Base-by-base conservation (phyloP, 2,888 invertebrate species). In the Saturnia pavonia region DNA sequence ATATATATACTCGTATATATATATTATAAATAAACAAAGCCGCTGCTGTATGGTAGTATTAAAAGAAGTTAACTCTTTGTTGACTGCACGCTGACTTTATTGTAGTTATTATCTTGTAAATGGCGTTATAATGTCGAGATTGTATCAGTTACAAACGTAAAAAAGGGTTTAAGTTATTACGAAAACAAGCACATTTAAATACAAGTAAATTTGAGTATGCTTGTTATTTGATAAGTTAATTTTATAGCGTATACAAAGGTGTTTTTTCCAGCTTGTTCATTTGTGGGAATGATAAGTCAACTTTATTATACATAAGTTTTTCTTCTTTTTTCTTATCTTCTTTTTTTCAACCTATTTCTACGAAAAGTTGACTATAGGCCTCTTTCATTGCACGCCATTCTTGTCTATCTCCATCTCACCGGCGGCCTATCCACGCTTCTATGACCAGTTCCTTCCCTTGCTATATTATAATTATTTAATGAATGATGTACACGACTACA, bases 61-160 rank as follows among this genome's bases (percentile, higher is more conserved):
- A 60, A 60, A 76, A 69, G 67, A 63, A 69, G 71, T 60, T 70
- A 51, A 40, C 48, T 57, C 70, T 72, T 76, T 79, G 78, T 77
- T 82, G 82, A 80, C 77, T 78, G 76, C 77, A 82, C 80, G 78
- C 78, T 68, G 77, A 71, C 76, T 80, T 79, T 73, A 81, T 74
- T 72, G 70, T 69, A 60, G 51, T 75, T 34, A 74, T 78, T 76
- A 80, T 78, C 77, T 76, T 79, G 72, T 74, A 77, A 74, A 75
- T 68, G 76, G 75, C 73, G 72, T 67, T 48, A 51, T 65, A 65
- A 60, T 27, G 57, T 60, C 65, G 65, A 65, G 65, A 63, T 51
- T 66, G 66, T 76, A 79, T 78, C 78, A 74, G 70, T 73, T 74
- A 72, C 70, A 71, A 75, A 71, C 73, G 72, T 78, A 74, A 76